phyloP scores from a whole-genome alignment of 1,140 invertebrate species.

The Solen grandis region DNA sequence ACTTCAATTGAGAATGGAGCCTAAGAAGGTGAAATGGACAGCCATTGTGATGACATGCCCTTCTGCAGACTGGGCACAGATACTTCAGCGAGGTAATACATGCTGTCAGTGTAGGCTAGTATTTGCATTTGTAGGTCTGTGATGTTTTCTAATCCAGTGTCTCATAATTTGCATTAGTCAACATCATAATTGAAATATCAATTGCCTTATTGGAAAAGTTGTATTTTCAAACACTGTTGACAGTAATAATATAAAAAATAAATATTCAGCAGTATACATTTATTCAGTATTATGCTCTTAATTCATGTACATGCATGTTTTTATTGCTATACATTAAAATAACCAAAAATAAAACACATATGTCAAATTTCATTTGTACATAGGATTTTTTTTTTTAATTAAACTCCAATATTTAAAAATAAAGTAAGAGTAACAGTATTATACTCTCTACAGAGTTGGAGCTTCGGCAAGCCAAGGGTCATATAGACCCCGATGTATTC shows the following conservation, averaged over 20 bases:
- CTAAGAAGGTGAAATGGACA: constrained; percentile 72
- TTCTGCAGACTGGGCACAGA: constrained; percentile 70
- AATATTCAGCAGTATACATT: too few relatives aligned
- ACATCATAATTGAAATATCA: neutral
- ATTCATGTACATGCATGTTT: neutral
- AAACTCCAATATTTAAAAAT: neutral
- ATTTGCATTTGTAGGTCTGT: neutral
- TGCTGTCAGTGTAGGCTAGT: neutral
- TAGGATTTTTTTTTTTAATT: too few relatives aligned
- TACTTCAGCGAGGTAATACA: constrained; percentile 73
- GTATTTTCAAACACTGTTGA: neutral
- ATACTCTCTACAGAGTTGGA: constrained; percentile 76
- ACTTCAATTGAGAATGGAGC: too few relatives aligned
- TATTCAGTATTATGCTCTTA: neutral
- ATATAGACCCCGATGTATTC: constrained; percentile 76
- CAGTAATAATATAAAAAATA: too few relatives aligned
- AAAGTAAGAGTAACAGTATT: neutral
- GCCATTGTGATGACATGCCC: constrained; percentile 78
- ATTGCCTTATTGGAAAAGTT: neutral
- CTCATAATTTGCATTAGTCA: neutral
- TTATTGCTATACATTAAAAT: neutral
- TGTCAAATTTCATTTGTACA: neutral
- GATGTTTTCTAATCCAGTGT: too few relatives aligned
- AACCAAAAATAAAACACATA: neutral
- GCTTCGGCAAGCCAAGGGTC: constrained; percentile 75